These are phyloP conservation scores for Cheilosia variabilis DNA, from an alignment of 2,888 invertebrate species.

Conservation along the genomic window DNA sequence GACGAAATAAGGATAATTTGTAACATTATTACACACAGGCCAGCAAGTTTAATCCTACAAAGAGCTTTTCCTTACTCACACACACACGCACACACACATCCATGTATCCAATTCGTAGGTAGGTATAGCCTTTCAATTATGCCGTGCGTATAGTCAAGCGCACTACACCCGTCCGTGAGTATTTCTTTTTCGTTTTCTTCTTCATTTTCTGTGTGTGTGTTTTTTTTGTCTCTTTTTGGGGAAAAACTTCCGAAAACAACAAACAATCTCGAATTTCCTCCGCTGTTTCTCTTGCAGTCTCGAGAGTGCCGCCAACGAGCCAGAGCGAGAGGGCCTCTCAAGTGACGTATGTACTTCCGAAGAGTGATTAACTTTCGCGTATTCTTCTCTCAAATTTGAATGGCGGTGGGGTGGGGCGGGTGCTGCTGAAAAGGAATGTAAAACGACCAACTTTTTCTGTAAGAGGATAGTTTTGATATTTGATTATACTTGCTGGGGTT, in stretches of 20 bases:
- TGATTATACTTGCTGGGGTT: background rate
- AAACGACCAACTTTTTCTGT: background rate
- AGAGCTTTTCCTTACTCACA: background rate
- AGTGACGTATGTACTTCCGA: background rate
- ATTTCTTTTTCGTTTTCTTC: background rate
- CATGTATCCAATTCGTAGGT: background rate
- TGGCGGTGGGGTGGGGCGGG: background rate
- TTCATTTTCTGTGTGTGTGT: no score
- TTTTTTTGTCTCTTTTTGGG: background rate
- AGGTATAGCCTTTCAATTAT: constrained; percentile 11
- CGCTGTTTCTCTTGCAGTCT: background rate
- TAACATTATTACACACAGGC: background rate
- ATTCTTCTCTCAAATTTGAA: background rate
- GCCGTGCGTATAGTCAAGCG: background rate
- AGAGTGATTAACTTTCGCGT: background rate
- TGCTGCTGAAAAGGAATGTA: background rate
- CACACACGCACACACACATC: background rate
- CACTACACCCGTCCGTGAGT: background rate
- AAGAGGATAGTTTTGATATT: background rate
- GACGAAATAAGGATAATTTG: constrained; percentile 10
- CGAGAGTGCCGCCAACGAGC: background rate
- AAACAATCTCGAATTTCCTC: constrained; percentile 1
- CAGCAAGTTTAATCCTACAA: background rate
- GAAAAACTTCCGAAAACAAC: background rate
- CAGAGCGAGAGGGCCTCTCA: background rate